A percentile compares a stretch with the other conserved stretches of the same genome.
Evolutionary conservation across 2,888 invertebrate species (phyloP).

Genomic region (Norana najaformis): DNA sequence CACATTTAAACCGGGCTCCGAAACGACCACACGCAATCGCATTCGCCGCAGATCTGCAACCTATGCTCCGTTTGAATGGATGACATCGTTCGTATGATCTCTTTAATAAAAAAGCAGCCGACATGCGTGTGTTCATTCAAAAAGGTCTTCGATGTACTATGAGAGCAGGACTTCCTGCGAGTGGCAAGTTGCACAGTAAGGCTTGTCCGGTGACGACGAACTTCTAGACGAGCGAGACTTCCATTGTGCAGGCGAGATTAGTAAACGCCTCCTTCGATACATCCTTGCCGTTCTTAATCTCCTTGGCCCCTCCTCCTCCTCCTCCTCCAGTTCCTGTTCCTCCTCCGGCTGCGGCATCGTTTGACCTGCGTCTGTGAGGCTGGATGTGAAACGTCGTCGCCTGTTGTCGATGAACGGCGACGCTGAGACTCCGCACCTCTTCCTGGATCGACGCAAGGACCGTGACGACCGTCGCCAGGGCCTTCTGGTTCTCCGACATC

Average conservation of each 20-base stretch:
- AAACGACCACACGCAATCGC: not conserved
- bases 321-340: not conserved
- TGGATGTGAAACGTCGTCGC: constrained; percentile 32
- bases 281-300: constrained; percentile 16
- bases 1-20: not conserved
- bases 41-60: not conserved
- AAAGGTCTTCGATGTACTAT: not conserved
- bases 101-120: not conserved
- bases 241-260: not conserved
- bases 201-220: not conserved
- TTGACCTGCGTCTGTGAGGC: not conserved
- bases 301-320: not conserved
- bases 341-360: not conserved
- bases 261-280: not conserved
- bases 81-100: not conserved
- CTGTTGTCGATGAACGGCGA: constrained; percentile 37
- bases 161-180: not conserved
- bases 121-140: no score
- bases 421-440: constrained; percentile 38
- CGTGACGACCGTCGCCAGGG: constrained; percentile 59
- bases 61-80: not conserved
- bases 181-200: constrained; percentile 1
- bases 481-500: constrained; percentile 63
- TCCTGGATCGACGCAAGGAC: constrained; percentile 60
- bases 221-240: not conserved